These are phyloP conservation scores for Coregonus suidteri DNA, from an alignment of 2,797 vertebrate species.

Conservation along the genomic window DNA sequence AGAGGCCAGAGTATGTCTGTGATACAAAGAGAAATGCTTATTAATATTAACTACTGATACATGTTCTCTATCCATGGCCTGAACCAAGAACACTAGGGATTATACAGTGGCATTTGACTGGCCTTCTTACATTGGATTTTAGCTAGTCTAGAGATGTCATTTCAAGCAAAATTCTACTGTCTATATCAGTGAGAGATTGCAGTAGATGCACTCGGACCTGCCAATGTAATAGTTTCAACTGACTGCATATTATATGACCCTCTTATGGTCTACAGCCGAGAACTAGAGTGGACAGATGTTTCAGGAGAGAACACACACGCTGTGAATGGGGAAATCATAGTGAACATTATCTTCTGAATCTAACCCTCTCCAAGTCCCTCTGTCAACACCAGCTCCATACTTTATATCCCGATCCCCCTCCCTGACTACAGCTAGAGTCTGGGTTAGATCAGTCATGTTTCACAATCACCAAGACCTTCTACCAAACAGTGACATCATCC, in stretches of 20 bases:
- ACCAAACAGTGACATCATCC: neutral
- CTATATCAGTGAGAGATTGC: neutral
- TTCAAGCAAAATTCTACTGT: neutral
- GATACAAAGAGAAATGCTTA: conserved; percentile 21
- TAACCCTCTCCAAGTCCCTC: conserved; percentile 29
- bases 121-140: neutral
- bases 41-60: neutral
- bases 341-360: neutral
- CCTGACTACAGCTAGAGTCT: neutral
- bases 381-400: conserved; percentile 22
- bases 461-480: neutral
- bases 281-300: neutral
- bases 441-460: neutral
- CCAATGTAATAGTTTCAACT: neutral
- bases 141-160: neutral
- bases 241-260: too few relatives aligned
- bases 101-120: neutral
- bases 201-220: neutral
- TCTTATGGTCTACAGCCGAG: neutral
- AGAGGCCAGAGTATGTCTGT: conserved; percentile 96
- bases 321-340: neutral
- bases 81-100: neutral
- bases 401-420: conserved; percentile 16
- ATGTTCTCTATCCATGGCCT: neutral
- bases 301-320: too few relatives aligned